Conservation (phyloP, 2,888 invertebrate species). For the Peribatodes rhomboidaria region DNA sequence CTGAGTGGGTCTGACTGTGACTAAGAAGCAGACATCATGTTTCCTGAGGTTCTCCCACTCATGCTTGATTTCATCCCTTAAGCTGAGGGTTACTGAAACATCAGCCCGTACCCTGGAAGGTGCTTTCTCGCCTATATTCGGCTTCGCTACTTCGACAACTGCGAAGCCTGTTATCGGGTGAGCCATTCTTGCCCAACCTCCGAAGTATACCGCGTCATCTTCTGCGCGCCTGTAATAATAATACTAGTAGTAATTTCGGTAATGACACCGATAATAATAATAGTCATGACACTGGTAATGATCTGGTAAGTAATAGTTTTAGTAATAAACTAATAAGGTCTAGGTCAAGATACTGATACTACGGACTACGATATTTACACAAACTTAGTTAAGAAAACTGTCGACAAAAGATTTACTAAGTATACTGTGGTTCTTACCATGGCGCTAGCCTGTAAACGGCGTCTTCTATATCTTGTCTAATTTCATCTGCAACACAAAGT, state of each 20-base stretch:
- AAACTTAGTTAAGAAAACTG: not conserved
- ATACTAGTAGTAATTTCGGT: no score
- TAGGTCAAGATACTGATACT: no score
- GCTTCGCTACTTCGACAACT: conserved; percentile 97
- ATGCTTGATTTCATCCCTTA: conserved; percentile 95
- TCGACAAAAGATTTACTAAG: not conserved
- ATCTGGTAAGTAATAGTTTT: no score
- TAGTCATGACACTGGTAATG: no score
- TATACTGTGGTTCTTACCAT: conserved; percentile 87
- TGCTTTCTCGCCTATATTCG: conserved; percentile 96
- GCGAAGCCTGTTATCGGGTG: conserved; percentile 96
- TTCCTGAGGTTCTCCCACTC: conserved; percentile 99
- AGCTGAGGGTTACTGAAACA: conserved; percentile 96
- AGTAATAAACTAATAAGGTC: no score
- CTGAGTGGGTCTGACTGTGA: conserved; percentile 95
- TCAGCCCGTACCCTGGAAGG: conserved; percentile 98
- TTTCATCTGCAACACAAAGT: conserved; percentile 91
- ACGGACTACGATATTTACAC: not conserved
- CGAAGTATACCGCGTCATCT: conserved; percentile 94
- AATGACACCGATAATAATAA: not conserved
- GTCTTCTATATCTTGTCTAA: conserved; percentile 99
- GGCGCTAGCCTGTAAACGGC: conserved; percentile 97
- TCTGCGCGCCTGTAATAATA: conserved; percentile 90
- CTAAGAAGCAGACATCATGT: conserved; percentile 98
- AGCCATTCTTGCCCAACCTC: conserved; percentile 99